These are phyloP conservation scores for Scarus forsteni DNA, from an alignment of 2,797 vertebrate genomes.

Conservation along the genomic window DNA sequence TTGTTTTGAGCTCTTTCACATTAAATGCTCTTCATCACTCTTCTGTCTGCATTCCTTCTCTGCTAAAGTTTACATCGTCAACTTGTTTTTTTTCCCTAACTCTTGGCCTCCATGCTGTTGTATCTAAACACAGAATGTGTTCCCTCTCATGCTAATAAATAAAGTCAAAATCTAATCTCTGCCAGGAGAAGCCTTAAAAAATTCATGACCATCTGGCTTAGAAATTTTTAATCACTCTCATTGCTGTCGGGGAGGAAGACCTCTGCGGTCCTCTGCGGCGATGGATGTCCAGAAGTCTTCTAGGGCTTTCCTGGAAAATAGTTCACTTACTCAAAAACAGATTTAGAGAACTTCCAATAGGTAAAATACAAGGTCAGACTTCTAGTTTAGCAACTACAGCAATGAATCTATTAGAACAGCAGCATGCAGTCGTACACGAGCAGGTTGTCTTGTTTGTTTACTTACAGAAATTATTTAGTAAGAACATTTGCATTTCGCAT, in stretches of 20 bases:
- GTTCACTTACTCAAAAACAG: slow-evolving; percentile 4
- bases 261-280: slow-evolving; percentile 5
- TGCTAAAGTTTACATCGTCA: background rate
- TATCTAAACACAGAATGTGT: slow-evolving; percentile 16
- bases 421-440: background rate
- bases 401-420: background rate
- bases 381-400: background rate
- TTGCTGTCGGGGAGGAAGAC: slow-evolving; percentile 27
- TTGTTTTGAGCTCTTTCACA: too few species aligned
- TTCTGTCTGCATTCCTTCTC: background rate
- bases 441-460: background rate
- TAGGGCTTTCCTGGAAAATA: background rate
- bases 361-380: background rate
- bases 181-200: slow-evolving; percentile 38
- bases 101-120: background rate
- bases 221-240: slow-evolving; percentile 48
- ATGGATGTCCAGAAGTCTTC: background rate
- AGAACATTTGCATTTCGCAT: too few species aligned
- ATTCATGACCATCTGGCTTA: slow-evolving; percentile 58
- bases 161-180: slow-evolving; percentile 38
- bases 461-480: background rate
- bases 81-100: background rate
- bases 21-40: background rate
- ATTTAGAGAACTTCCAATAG: background rate
- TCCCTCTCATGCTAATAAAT: slow-evolving; percentile 35